Base-by-base conservation (phyloP, 1,140 invertebrate genomes). In the Stegodyphus dumicola region DNA sequence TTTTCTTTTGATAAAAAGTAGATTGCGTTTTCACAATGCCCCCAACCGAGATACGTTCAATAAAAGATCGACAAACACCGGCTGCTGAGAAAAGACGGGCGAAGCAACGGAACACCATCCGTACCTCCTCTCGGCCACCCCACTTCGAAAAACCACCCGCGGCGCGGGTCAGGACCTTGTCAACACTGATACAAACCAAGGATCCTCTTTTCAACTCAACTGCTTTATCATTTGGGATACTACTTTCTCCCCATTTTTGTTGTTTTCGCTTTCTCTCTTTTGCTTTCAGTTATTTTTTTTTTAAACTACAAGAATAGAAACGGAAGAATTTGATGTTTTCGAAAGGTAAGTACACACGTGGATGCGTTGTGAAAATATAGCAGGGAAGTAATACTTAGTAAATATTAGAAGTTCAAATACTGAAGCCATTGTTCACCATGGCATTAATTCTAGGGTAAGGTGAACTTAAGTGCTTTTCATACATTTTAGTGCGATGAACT, bases 111-210 rank as follows among this genome's bases (percentile, higher is more conserved):
- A 33, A 33, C 33, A 33, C 33, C 33, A 33, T 48, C 33, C 48
- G 69, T 51, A 18, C 33, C 48, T 6, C 69, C 33, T 11, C 9
- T 11, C 10, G 33, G 33, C 33, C 49, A n/a, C 11, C 51, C 56
- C 73, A 15, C 53, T 48, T 18, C 13, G 33, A 33, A 33, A 33
- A 33, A 13, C 73, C 73, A 75, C 73, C 51, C 73, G 73, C 53
- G 48, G 73, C 6, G 73, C 4, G 17, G 73, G 73, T 75, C 53
- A 10, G 10, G 73, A 75, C 73, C 73, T 52, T 60, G 73, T 75
- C 73, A 75, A 33, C 73, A 60, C 73, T 75, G 73, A 75, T 75
- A 75, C 73, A 75, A 75, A 53, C 7, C 73, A 75, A 54, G 53
- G 48, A 71, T 71, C 6, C 52, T 53, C 53, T 60, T 75, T 60